These are phyloP conservation scores for Cistogaster globosa DNA, from an alignment of 2,888 invertebrate genomes.

Conservation along the genomic window DNA sequence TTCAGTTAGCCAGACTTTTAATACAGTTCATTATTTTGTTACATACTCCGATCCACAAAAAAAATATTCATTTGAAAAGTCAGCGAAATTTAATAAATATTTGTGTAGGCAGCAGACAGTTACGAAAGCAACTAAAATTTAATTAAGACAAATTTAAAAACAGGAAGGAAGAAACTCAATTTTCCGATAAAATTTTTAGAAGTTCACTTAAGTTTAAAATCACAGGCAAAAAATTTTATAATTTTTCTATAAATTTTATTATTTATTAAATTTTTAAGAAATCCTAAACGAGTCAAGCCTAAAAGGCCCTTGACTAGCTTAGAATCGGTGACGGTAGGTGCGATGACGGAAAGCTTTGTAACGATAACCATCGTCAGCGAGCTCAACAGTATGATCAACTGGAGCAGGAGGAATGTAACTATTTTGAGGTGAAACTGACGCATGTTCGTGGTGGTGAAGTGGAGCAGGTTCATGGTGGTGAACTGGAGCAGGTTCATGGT, in stretches of 20 bases:
- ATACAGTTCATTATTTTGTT: too few relatives aligned
- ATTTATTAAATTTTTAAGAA: neutral
- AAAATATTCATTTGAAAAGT: too few relatives aligned
- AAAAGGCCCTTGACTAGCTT: neutral
- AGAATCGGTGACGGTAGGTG: slow-evolving; percentile 23
- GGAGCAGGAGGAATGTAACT: slow-evolving; percentile 14
- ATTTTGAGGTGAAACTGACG: slow-evolving; percentile 2
- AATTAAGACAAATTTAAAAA: too few relatives aligned
- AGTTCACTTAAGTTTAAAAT: too few relatives aligned
- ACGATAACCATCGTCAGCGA: slow-evolving; percentile 42
- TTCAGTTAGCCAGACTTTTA: too few relatives aligned
- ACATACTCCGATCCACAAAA: too few relatives aligned
- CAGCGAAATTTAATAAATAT: too few relatives aligned
- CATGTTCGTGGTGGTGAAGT: slow-evolving; percentile 4
- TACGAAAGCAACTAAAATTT: too few relatives aligned
- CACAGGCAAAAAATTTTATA: too few relatives aligned
- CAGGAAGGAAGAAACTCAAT: too few relatives aligned
- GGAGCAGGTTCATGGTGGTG: slow-evolving; percentile 26
- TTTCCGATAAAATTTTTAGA: too few relatives aligned
- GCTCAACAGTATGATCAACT: slow-evolving; percentile 31
- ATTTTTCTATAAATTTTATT: neutral
- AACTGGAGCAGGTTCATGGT: slow-evolving; percentile 11
- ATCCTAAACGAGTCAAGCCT: neutral
- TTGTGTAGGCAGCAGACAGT: too few relatives aligned
- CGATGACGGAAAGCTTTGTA: slow-evolving; percentile 32